Conservation (phyloP, 2,797 vertebrate species). For the Myripristis jacobus region DNA sequence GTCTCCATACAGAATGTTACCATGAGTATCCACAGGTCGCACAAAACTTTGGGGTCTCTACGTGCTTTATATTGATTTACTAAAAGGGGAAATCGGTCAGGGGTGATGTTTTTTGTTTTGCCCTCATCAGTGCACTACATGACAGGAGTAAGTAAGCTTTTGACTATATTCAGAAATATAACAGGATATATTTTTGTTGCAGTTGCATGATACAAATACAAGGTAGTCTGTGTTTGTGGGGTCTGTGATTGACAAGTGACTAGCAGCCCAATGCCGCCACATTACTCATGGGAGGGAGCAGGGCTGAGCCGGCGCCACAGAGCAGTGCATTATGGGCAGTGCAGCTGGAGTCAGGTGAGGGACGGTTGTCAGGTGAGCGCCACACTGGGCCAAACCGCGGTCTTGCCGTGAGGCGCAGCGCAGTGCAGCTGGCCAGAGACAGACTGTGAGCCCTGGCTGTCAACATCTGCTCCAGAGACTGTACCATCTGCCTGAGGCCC, state of each 20-base stretch:
- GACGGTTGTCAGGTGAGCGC: conserved; percentile 76
- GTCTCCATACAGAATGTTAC: too few relatives aligned
- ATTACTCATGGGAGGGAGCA: conserved; percentile 47
- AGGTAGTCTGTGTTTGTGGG: not conserved
- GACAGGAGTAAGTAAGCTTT: too few relatives aligned
- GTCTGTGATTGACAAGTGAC: conserved; percentile 50
- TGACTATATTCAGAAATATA: not conserved
- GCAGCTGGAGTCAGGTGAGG: conserved; percentile 68
- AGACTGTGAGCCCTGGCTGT: conserved; percentile 79
- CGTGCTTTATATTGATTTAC: not conserved
- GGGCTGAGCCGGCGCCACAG: conserved; percentile 47
- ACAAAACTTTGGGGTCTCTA: too few relatives aligned
- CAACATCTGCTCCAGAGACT: conserved; percentile 85
- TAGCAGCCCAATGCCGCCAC: conserved; percentile 47
- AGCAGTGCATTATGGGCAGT: conserved; percentile 45
- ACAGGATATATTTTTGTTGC: not conserved
- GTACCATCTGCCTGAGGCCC: conserved; percentile 79
- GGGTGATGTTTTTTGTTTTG: not conserved
- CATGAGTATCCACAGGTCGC: too few relatives aligned
- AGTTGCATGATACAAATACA: not conserved
- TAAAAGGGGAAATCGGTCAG: not conserved
- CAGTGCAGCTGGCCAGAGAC: conserved; percentile 77
- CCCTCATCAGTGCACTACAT: not conserved
- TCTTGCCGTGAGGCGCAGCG: conserved; percentile 59
- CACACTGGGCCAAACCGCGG: conserved; percentile 66